These are phyloP conservation scores for Thalassoma bifasciatum DNA, from an alignment of 2,113 vertebrate genomes.

Conservation along the genomic window DNA sequence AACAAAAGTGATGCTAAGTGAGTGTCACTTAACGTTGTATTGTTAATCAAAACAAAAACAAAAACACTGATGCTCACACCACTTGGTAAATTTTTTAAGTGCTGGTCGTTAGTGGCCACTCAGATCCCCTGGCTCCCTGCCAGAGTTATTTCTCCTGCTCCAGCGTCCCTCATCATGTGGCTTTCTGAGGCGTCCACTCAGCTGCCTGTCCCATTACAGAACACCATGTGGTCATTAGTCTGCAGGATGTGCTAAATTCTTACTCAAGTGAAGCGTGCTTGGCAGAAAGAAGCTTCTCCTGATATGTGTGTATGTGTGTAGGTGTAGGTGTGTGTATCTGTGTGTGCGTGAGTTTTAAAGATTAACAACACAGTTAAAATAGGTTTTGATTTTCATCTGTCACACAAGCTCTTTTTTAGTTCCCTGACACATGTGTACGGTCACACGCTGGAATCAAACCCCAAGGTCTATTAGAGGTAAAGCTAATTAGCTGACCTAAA, in stretches of 20 bases:
- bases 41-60: no score
- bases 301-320: conserved; percentile 1
- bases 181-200: conserved; percentile 1
- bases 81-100: not conserved
- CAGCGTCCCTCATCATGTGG: conserved; percentile 17
- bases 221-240: conserved; percentile 16
- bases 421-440: not conserved
- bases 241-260: conserved; percentile 31
- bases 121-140: not conserved
- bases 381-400: conserved; percentile 28
- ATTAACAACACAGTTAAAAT: not conserved
- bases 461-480: not conserved
- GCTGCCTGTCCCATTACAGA: conserved; percentile 29
- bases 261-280: not conserved
- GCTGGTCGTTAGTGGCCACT: not conserved
- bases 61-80: not conserved
- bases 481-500: not conserved
- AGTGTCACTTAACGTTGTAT: no score
- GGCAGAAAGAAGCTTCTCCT: not conserved
- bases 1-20: no score
- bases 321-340: not conserved
- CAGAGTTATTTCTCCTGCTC: conserved; percentile 1
- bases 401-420: not conserved
- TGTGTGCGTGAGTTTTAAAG: not conserved
- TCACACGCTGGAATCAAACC: not conserved